These are phyloP conservation scores for Lota lota DNA, from an alignment of 2,113 vertebrate species.

Conservation along the genomic window DNA sequence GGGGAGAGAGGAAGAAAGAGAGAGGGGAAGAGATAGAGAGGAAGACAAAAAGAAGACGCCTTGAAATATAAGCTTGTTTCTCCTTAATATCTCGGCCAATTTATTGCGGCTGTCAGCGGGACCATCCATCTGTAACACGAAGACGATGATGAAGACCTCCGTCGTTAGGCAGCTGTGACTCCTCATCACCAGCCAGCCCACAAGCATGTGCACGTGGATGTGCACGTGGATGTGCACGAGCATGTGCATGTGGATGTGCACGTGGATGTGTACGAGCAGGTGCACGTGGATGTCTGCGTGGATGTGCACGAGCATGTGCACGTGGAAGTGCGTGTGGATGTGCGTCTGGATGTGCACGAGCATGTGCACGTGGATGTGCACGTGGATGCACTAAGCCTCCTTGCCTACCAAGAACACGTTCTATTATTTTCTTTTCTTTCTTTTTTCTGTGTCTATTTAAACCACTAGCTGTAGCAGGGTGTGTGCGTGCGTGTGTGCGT, in stretches of 20 bases:
- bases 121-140: slow-evolving; percentile 67
- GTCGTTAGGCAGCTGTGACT: slow-evolving; percentile 63
- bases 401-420: too few species aligned
- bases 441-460: not conserved
- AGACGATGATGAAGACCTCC: slow-evolving; percentile 56
- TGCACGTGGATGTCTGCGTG: not conserved
- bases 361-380: slow-evolving; percentile 41
- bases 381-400: not conserved
- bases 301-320: not conserved
- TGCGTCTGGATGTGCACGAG: slow-evolving; percentile 36
- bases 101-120: slow-evolving; percentile 57
- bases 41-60: slow-evolving; percentile 12
- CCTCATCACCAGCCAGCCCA: slow-evolving; percentile 51
- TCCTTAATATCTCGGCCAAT: slow-evolving; percentile 62
- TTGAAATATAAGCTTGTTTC: slow-evolving; percentile 59
- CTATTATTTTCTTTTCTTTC: not conserved
- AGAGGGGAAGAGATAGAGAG: not conserved
- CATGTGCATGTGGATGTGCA: slow-evolving; percentile 41
- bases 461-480: too few species aligned
- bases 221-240: slow-evolving; percentile 35
- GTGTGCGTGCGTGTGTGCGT: not conserved
- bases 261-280: not conserved
- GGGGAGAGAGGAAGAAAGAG: too few species aligned
- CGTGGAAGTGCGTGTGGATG: not conserved
- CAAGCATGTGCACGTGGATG: slow-evolving; percentile 30